Conservation (phyloP, 2,888 invertebrate genomes). For the Calameuta filiformis region DNA sequence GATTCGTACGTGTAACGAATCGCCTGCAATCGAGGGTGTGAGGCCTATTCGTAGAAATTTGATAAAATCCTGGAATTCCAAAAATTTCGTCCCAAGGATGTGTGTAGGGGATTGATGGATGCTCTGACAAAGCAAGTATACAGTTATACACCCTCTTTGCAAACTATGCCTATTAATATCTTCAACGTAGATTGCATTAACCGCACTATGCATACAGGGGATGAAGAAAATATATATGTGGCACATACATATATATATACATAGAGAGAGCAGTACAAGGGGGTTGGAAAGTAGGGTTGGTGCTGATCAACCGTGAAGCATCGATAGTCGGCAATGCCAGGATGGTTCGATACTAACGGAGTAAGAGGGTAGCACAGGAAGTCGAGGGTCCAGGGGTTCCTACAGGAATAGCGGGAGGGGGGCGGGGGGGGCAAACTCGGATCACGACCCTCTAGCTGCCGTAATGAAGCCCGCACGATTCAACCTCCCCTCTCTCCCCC, state of each 20-base stretch:
- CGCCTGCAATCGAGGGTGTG: no score
- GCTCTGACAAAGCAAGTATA: no score
- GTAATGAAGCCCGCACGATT: constrained; percentile 41
- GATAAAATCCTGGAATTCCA: no score
- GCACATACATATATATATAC: no score
- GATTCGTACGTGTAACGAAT: no score
- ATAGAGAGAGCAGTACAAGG: not conserved
- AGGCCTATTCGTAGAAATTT: no score
- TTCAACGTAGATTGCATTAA: constrained; percentile 27
- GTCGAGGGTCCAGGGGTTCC: not conserved
- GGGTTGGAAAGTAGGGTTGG: constrained; percentile 34
- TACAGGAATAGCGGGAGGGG: constrained; percentile 4
- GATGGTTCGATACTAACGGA: not conserved
- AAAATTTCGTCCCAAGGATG: not conserved
- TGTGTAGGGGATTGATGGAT: not conserved
- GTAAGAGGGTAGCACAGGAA: constrained; percentile 9
- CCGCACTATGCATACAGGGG: not conserved
- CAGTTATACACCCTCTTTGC: not conserved
- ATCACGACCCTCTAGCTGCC: constrained; percentile 34
- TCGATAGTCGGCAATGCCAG: constrained; percentile 44
- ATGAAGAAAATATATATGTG: not conserved
- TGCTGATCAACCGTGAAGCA: constrained; percentile 52
- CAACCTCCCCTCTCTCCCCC: constrained; percentile 27
- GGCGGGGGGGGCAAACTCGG: constrained; percentile 22
- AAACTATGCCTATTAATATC: constrained; percentile 23